phyloP scores from a whole-genome alignment of 2,113 vertebrate genomes.

The Amia ocellicauda region DNA sequence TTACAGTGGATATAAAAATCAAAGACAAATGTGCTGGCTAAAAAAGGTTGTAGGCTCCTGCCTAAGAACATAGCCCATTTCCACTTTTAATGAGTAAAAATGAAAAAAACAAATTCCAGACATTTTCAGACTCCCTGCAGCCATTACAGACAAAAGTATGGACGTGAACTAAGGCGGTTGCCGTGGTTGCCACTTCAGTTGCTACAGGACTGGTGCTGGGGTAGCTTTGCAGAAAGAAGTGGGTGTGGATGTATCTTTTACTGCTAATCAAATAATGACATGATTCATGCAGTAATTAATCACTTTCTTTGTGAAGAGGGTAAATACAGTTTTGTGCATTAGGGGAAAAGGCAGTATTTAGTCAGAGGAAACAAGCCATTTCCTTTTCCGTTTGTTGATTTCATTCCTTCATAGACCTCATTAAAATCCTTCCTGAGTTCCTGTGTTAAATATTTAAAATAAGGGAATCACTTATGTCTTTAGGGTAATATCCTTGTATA shows the following conservation, averaged over 20 bases:
- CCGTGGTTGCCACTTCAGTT: slow-evolving; percentile 3
- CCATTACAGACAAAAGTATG: background rate
- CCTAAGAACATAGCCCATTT: background rate
- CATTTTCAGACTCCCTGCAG: background rate
- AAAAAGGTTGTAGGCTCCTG: background rate
- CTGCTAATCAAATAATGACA: slow-evolving; percentile 55
- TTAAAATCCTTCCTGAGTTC: background rate
- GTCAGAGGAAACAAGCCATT: slow-evolving; percentile 51
- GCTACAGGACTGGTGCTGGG: background rate
- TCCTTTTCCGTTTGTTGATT: background rate
- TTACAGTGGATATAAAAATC: background rate
- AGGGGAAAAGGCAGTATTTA: slow-evolving; percentile 43
- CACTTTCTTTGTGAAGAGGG: slow-evolving; percentile 47
- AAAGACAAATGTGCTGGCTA: background rate
- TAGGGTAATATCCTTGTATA: too few relatives aligned
- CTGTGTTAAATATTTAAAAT: background rate
- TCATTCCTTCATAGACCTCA: background rate
- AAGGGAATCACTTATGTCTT: too few relatives aligned
- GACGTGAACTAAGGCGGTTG: background rate
- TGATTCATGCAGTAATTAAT: slow-evolving; percentile 62
- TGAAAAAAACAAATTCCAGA: background rate
- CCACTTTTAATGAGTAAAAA: background rate
- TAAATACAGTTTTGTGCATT: slow-evolving; percentile 31
- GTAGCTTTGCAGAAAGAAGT: slow-evolving; percentile 27
- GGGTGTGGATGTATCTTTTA: slow-evolving; percentile 44